phyloP scores from a whole-genome alignment of 2,888 invertebrate genomes.

The Flexamia atlantica region DNA sequence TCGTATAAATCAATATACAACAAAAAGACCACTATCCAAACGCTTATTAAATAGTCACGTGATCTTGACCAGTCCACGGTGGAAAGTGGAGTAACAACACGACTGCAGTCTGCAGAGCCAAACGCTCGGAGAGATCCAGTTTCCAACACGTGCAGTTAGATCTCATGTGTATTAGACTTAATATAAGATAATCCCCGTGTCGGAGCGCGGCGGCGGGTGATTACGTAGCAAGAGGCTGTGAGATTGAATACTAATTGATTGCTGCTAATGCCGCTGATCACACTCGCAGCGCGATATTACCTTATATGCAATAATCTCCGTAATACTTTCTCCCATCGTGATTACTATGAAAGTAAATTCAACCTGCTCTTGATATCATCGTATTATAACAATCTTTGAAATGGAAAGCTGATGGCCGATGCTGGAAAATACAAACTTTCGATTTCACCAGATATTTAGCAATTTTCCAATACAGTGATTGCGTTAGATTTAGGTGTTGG shows the following conservation, averaged over 20 bases:
- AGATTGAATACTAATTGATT: conserved; percentile 31
- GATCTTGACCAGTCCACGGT: too few relatives aligned
- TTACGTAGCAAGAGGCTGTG: neutral
- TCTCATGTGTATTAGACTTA: conserved; percentile 16
- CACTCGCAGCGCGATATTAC: neutral
- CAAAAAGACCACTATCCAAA: too few relatives aligned
- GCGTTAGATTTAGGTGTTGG: too few relatives aligned
- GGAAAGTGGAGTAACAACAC: neutral
- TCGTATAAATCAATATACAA: too few relatives aligned
- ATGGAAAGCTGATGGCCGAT: conserved; percentile 28
- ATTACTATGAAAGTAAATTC: conserved; percentile 28
- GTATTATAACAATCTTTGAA: conserved; percentile 27
- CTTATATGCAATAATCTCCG: conserved; percentile 29
- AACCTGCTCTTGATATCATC: conserved; percentile 29
- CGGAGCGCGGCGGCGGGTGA: neutral
- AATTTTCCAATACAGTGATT: too few relatives aligned
- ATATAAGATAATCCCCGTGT: conserved; percentile 5
- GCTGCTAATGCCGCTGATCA: neutral
- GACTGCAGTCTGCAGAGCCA: neutral
- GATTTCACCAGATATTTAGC: neutral
- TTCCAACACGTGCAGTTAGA: neutral
- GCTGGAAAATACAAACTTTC: conserved; percentile 8
- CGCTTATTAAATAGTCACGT: too few relatives aligned
- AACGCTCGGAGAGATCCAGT: neutral
- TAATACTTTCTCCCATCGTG: conserved; percentile 33